Evolutionary conservation across 2,888 invertebrate species (phyloP), one percentile per base, ranked within the genome.

Genomic region (Microchrysa polita): DNA sequence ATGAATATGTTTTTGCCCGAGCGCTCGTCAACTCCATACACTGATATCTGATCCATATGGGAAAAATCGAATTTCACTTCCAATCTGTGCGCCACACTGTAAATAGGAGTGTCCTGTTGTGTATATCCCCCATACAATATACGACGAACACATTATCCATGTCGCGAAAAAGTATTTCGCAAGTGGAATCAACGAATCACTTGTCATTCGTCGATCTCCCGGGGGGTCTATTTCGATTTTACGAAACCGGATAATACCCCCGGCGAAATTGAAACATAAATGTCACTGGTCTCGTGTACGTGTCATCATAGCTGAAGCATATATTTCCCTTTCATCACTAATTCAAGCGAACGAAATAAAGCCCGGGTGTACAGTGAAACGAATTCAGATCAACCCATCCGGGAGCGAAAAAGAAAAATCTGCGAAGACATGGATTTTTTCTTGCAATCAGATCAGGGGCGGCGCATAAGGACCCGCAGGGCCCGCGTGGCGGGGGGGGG

Each of bases 181-280:
- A 18, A 55, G 69, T 52, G 69, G 69, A 69, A 69, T 57, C 69
- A 55, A 40, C 57, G 55, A 69, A 69, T 69, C 69, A 69, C 69
- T 69, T 69, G 69, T 69, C 57, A 69, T 69, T 69, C 55, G 69
- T 55, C 27, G 69, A 69, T 55, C 69, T 69, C 69, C 42, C 42
- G 52, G 69, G 69, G 69, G 55, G 53, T 53, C 48, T 69, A 27
- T 48, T 48, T 48, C 18, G 69, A 52, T 52, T 69, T 69, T 55
- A 34, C 42, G 69, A 69, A 69, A 69, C 69, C 55, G 69, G 69
- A 69, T 69, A 69, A 69, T 69, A 55, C 69, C 69, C 69, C 48
- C 69, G 55, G 69, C 69, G 69, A 69, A 69, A 69, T 69, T 69
- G 69, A 69, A 69, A 69, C 69, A 69, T 69, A 69, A 69, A 69